phyloP scores from a whole-genome alignment of 1,140 invertebrate genomes.

The Stegodyphus dumicola region DNA sequence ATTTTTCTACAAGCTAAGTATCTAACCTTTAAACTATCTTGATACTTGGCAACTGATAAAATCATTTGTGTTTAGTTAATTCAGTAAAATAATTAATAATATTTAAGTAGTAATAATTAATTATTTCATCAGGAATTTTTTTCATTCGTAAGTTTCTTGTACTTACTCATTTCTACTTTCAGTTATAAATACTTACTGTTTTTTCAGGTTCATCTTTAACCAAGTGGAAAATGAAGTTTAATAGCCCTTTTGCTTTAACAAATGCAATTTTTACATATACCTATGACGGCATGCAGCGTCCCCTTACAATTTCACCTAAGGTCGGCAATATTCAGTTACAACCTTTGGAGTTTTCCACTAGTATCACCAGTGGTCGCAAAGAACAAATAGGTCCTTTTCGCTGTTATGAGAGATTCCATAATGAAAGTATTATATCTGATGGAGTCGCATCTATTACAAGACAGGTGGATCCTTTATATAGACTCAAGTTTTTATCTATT shows the following conservation, averaged over 20 bases:
- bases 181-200: too few relatives aligned
- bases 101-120: too few relatives aligned
- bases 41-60: too few relatives aligned
- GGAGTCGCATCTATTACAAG: slow-evolving; percentile 63
- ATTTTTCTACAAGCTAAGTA: too few relatives aligned
- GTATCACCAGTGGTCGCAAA: slow-evolving; percentile 84
- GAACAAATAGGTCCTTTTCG: slow-evolving; percentile 87
- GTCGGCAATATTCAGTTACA: slow-evolving; percentile 68
- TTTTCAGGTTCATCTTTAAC: slow-evolving; percentile 78
- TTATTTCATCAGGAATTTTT: too few relatives aligned
- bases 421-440: slow-evolving; percentile 63
- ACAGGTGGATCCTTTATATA: slow-evolving; percentile 60
- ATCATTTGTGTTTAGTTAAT: too few relatives aligned
- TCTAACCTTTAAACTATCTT: too few relatives aligned
- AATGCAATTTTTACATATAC: slow-evolving; percentile 90
- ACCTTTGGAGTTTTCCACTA: slow-evolving; percentile 82
- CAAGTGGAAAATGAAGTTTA: slow-evolving; percentile 87
- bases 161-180: too few relatives aligned
- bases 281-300: slow-evolving; percentile 86
- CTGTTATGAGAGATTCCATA: slow-evolving; percentile 62
- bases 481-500: slow-evolving; percentile 62
- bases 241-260: slow-evolving; percentile 80
- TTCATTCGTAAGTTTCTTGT: too few relatives aligned
- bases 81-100: too few relatives aligned
- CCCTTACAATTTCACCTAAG: slow-evolving; percentile 47